Percentiles rank a stretch among this genome's conserved stretches.
Conservation (phyloP, 2,797 vertebrate genomes). For the Sebastes taczanowskii region DNA sequence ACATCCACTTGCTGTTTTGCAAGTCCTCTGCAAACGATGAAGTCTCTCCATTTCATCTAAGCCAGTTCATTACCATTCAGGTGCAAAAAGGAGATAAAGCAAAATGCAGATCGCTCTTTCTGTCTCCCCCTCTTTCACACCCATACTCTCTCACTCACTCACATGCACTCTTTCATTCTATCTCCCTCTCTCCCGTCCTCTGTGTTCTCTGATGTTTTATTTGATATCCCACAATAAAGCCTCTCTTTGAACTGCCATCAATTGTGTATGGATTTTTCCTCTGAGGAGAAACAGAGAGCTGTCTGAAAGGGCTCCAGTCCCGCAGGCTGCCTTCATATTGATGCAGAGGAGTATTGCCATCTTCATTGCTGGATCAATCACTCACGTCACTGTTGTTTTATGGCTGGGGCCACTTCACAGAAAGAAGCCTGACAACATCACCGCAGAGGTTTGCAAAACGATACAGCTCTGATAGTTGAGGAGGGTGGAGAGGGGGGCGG, state of each 20-base stretch:
- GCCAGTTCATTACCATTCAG: constrained; percentile 81
- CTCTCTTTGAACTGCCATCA: constrained; percentile 84
- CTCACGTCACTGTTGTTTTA: constrained; percentile 84
- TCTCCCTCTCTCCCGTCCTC: constrained; percentile 69
- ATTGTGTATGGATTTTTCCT: constrained; percentile 86
- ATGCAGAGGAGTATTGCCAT: constrained; percentile 85
- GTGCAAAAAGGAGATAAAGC: constrained; percentile 80
- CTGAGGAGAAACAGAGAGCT: constrained; percentile 84
- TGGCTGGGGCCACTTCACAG: constrained; percentile 82
- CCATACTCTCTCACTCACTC: constrained; percentile 63
- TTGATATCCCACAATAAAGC: constrained; percentile 86
- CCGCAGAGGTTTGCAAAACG: constrained; percentile 80
- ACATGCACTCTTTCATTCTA: constrained; percentile 68
- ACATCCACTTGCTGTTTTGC: constrained; percentile 70
- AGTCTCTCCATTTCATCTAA: constrained; percentile 68
- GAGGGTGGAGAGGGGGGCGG: constrained; percentile 52
- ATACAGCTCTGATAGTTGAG: constrained; percentile 81
- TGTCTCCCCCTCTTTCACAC: constrained; percentile 65
- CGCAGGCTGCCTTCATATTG: constrained; percentile 84
- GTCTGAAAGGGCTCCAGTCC: constrained; percentile 84
- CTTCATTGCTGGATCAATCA: constrained; percentile 85
- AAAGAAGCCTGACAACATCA: constrained; percentile 82
- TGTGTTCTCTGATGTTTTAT: constrained; percentile 84
- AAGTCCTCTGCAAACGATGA: constrained; percentile 63
- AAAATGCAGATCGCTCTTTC: constrained; percentile 78